Percentiles rank a stretch among this genome's conserved stretches.
Conservation (phyloP, 2,888 invertebrate genomes). For the Aspidiotus destructor region DNA sequence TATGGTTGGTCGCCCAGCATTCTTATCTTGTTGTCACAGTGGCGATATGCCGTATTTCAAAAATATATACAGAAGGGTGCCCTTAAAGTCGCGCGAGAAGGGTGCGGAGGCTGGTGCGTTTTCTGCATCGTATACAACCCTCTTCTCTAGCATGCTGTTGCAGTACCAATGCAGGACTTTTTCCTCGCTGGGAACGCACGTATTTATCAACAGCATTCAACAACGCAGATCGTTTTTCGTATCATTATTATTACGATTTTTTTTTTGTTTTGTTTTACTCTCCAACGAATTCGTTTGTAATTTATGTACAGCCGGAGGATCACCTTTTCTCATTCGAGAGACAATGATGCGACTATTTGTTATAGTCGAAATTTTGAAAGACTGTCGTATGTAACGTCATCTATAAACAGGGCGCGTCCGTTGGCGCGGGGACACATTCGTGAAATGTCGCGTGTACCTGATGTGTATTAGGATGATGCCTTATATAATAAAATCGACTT, state of each 20-base stretch:
- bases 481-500: not conserved
- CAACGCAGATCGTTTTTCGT: too few species aligned
- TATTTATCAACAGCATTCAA: too few species aligned
- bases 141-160: too few species aligned
- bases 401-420: not conserved
- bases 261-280: too few species aligned
- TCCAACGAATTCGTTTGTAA: too few species aligned
- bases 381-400: not conserved
- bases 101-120: too few species aligned
- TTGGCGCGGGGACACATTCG: slow-evolving; percentile 1
- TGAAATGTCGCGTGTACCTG: not conserved
- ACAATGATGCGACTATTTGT: slow-evolving; percentile 6
- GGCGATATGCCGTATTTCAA: slow-evolving; percentile 22
- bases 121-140: too few species aligned
- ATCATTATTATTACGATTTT: too few species aligned
- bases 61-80: not conserved
- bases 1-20: slow-evolving; percentile 31
- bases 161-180: too few species aligned
- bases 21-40: slow-evolving; percentile 33
- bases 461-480: not conserved
- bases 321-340: too few species aligned
- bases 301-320: too few species aligned
- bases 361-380: not conserved
- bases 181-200: too few species aligned
- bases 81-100: not conserved